A percentile compares a stretch with the other conserved stretches of the same genome.
These are phyloP conservation scores for Dicerorhinus sumatrensis DNA, from an alignment of 2,113 vertebrate genomes.

Conservation along the genomic window DNA sequence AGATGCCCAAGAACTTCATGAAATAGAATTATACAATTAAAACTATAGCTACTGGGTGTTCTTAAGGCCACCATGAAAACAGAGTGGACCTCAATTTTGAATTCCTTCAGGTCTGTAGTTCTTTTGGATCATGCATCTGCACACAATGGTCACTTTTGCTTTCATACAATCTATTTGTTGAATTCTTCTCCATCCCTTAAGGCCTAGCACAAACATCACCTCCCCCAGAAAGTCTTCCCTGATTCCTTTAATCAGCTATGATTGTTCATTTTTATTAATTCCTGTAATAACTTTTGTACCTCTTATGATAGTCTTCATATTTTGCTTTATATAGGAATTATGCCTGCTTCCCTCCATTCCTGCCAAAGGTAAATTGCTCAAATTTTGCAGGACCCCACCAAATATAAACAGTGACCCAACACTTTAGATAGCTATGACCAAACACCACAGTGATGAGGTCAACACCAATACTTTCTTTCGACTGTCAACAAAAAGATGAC, in stretches of 20 bases:
- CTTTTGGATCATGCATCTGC: not conserved
- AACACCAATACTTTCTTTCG: not conserved
- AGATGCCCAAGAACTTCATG: not conserved
- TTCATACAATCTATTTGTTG: not conserved
- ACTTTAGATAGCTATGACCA: conserved; percentile 30
- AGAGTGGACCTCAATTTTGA: not conserved
- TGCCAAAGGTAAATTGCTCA: not conserved
- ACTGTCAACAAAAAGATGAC: not conserved
- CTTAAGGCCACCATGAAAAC: not conserved
- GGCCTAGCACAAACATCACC: not conserved
- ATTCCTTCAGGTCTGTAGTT: not conserved
- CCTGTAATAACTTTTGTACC: not conserved
- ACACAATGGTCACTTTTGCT: not conserved
- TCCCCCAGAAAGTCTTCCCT: conserved; percentile 4
- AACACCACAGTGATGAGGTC: not conserved
- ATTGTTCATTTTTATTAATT: conserved; percentile 46
- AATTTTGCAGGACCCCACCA: not conserved
- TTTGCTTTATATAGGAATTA: conserved; percentile 8
- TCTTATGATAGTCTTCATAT: not conserved
- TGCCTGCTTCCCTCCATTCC: not conserved
- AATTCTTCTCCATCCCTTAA: not conserved
- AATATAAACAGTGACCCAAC: not conserved
- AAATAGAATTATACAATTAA: not conserved
- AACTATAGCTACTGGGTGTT: not conserved
- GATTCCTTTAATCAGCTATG: not conserved